Conservation (phyloP, 2,113 vertebrate genomes). For the Ceyx cyanopectus region DNA sequence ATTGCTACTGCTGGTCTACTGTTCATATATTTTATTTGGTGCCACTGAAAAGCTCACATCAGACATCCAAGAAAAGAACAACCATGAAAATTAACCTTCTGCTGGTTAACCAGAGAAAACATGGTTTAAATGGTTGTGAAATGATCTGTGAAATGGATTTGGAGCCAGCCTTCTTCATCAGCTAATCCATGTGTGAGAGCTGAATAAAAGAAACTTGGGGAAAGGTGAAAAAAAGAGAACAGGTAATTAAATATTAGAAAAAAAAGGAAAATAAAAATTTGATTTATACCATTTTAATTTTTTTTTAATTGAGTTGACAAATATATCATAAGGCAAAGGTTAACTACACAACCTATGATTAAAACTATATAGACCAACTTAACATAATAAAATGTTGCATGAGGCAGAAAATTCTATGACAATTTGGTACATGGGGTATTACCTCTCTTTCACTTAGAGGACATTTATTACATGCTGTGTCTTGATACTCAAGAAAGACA, state of each 20-base stretch:
- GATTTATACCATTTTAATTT: slow-evolving; percentile 21
- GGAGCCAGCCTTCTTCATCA: slow-evolving; percentile 45
- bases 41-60: not conserved
- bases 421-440: slow-evolving; percentile 6
- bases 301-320: slow-evolving; percentile 17
- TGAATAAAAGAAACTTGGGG: not conserved
- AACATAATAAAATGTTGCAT: slow-evolving; percentile 44
- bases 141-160: slow-evolving; percentile 21
- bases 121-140: slow-evolving; percentile 9
- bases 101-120: not conserved
- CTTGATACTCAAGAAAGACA: slow-evolving; percentile 46
- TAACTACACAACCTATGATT: slow-evolving; percentile 42
- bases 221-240: slow-evolving; percentile 52
- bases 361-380: slow-evolving; percentile 4
- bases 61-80: not conserved
- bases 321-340: slow-evolving; percentile 21
- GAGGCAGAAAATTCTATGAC: slow-evolving; percentile 56
- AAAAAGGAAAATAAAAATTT: not conserved
- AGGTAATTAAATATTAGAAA: slow-evolving; percentile 44
- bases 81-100: slow-evolving; percentile 5
- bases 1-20: not conserved
- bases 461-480: slow-evolving; percentile 45
- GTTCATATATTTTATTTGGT: not conserved
- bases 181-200: slow-evolving; percentile 31
- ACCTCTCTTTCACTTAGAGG: slow-evolving; percentile 38